Evolutionary conservation across 1,140 invertebrate genomes (phyloP).

Genomic region (Zaprionus tsacasi): DNA sequence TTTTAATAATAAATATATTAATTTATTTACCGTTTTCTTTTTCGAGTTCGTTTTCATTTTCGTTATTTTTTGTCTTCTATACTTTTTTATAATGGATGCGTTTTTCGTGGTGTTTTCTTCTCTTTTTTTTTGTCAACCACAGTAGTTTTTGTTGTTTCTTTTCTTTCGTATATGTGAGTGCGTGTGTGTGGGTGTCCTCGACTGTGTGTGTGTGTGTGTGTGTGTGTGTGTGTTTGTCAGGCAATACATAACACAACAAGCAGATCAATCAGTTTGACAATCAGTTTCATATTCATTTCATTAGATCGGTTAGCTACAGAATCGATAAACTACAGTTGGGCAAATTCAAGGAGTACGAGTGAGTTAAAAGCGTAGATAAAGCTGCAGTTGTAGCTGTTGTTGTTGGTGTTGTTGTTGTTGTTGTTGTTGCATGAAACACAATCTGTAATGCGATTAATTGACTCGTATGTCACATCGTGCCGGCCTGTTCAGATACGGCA

Average conservation of each 20-base stretch:
- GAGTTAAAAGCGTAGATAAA: slow-evolving; percentile 32
- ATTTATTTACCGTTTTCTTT: slow-evolving; percentile 58
- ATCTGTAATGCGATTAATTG: slow-evolving; percentile 68
- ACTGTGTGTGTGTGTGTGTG: slow-evolving; percentile 9
- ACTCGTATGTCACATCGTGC: slow-evolving; percentile 51
- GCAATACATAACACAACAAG: slow-evolving; percentile 23
- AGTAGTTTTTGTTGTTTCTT: slow-evolving; percentile 30
- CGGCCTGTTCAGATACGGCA: slow-evolving; percentile 7
- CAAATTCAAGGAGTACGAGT: slow-evolving; percentile 24
- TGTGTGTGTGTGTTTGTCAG: slow-evolving; percentile 9
- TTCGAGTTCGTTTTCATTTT: slow-evolving; percentile 36
- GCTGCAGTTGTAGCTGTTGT: neutral
- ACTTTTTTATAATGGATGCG: slow-evolving; percentile 37
- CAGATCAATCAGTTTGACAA: slow-evolving; percentile 23
- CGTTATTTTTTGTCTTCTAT: slow-evolving; percentile 31
- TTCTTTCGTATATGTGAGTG: slow-evolving; percentile 21
- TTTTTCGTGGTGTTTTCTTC: slow-evolving; percentile 36
- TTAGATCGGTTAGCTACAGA: slow-evolving; percentile 16
- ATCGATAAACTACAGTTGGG: slow-evolving; percentile 20
- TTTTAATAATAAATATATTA: slow-evolving; percentile 81
- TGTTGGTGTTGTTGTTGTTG: slow-evolving; percentile 6
- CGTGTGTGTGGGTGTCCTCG: slow-evolving; percentile 10
- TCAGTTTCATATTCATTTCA: slow-evolving; percentile 32
- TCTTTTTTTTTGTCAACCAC: slow-evolving; percentile 27
- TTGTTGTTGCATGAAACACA: slow-evolving; percentile 35